phyloP scores from a whole-genome alignment of 2,888 invertebrate genomes.

The Dynastes maya region DNA sequence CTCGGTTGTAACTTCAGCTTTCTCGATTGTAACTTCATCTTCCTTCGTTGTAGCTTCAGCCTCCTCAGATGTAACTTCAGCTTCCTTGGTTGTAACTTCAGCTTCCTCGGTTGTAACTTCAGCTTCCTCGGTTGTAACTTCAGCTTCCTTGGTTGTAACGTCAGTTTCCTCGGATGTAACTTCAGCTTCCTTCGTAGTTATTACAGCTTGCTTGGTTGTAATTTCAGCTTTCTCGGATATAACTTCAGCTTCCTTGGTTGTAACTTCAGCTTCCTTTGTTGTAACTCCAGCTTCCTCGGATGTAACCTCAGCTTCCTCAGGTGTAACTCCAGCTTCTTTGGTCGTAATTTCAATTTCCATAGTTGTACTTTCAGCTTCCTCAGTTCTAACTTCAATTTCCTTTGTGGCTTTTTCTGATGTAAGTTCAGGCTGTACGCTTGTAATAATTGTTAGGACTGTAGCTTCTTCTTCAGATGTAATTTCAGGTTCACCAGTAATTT shows the following conservation, averaged over 20 bases:
- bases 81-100: not conserved
- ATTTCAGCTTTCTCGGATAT: not conserved
- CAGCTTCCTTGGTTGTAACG: slow-evolving; percentile 51
- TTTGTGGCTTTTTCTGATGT: slow-evolving; percentile 53
- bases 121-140: slow-evolving; percentile 42
- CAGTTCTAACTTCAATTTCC: not conserved
- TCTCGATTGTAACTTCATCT: no score
- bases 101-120: slow-evolving; percentile 25
- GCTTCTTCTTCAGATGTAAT: slow-evolving; percentile 50
- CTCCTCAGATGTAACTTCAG: not conserved
- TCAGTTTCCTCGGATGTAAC: not conserved
- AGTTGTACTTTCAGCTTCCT: slow-evolving; percentile 53
- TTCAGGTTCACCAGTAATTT: slow-evolving; percentile 15
- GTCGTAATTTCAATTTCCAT: slow-evolving; percentile 54
- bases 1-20: no score
- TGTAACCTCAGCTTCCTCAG: slow-evolving; percentile 46
- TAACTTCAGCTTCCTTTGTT: slow-evolving; percentile 50
- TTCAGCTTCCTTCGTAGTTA: slow-evolving; percentile 9
- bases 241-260: slow-evolving; percentile 1
- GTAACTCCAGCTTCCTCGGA: slow-evolving; percentile 51
- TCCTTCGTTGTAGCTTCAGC: not conserved
- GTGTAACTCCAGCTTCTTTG: slow-evolving; percentile 23
- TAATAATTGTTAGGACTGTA: slow-evolving; percentile 48
- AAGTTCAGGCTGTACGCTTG: slow-evolving; percentile 4
- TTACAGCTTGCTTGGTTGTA: not conserved